Evolutionary conservation across 53 echinoderm and acorn worm species (phyloP).

Genomic region (Actinopyga echinites): DNA sequence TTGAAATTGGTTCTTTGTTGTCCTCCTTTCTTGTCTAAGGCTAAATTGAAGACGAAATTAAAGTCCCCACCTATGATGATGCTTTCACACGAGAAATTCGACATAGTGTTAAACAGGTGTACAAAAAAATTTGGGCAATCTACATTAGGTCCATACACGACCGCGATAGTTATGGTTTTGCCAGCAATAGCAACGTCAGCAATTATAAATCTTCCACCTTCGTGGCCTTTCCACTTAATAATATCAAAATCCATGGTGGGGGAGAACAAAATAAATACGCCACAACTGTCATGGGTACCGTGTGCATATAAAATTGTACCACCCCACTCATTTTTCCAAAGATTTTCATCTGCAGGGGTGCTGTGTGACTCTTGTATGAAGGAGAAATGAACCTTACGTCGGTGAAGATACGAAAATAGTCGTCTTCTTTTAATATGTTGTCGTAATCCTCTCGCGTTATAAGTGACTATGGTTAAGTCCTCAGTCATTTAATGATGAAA

Average conservation of each 20-base stretch:
- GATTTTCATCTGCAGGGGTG: too few relatives aligned
- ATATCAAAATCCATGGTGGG: neutral
- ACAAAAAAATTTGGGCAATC: neutral
- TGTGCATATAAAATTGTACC: too few relatives aligned
- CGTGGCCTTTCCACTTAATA: neutral
- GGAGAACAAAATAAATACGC: neutral
- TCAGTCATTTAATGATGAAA: too few relatives aligned
- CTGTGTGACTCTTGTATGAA: too few relatives aligned
- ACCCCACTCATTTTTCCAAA: too few relatives aligned
- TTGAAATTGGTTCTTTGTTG: neutral
- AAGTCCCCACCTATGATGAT: neutral
- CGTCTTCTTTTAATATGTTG: too few relatives aligned
- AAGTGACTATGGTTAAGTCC: too few relatives aligned
- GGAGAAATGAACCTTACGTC: too few relatives aligned
- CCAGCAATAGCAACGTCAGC: neutral
- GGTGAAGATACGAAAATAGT: too few relatives aligned
- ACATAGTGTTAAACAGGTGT: neutral
- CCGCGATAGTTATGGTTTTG: neutral
- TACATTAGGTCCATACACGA: neutral
- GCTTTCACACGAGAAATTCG: neutral
- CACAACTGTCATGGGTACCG: neutral
- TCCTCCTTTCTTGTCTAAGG: constrained; percentile 3
- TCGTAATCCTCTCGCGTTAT: too few relatives aligned
- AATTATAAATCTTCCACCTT: neutral
- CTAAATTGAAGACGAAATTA: constrained; percentile 12